These are phyloP conservation scores for Echinometra lucunter DNA, from an alignment of 53 echinoderm and acorn worm genomes.

Conservation along the genomic window DNA sequence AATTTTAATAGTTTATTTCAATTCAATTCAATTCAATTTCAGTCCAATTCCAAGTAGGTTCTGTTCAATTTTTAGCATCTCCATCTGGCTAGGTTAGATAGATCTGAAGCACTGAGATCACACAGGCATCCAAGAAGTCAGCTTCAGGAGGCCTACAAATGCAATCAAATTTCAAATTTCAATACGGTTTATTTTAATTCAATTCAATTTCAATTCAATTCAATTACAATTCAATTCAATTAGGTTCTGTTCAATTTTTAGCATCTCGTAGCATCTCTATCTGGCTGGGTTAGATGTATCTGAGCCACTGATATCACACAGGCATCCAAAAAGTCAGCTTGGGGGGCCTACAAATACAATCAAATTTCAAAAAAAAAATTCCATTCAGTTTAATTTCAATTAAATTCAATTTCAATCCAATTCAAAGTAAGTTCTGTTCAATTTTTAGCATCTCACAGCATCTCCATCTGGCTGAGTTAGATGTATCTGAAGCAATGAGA, in stretches of 20 bases:
- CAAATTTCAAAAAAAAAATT: neutral
- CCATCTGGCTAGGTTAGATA: constrained; percentile 89
- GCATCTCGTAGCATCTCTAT: constrained; percentile 66
- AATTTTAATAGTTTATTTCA: too few relatives aligned
- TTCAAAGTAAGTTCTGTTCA: too few relatives aligned
- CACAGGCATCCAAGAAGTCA: constrained; percentile 95
- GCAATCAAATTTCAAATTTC: neutral
- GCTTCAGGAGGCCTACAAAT: constrained; percentile 95
- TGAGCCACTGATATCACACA: constrained; percentile 95
- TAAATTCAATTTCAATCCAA: neutral
- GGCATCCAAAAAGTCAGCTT: constrained; percentile 96
- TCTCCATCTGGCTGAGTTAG: constrained; percentile 89
- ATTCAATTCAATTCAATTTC: neutral
- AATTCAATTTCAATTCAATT: too few relatives aligned
- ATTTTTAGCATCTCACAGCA: neutral
- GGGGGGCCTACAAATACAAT: constrained; percentile 82
- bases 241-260: too few relatives aligned
- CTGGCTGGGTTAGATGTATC: constrained; percentile 92
- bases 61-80: constrained; percentile 46
- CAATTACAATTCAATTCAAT: too few relatives aligned
- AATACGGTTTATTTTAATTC: too few relatives aligned
- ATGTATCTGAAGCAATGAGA: constrained; percentile 96
- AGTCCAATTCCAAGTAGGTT: neutral
- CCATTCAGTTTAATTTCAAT: neutral
- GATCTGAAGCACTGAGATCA: constrained; percentile 95